Evolutionary conservation across 2,888 invertebrate genomes (phyloP).

Genomic region (Metalampra italica): DNA sequence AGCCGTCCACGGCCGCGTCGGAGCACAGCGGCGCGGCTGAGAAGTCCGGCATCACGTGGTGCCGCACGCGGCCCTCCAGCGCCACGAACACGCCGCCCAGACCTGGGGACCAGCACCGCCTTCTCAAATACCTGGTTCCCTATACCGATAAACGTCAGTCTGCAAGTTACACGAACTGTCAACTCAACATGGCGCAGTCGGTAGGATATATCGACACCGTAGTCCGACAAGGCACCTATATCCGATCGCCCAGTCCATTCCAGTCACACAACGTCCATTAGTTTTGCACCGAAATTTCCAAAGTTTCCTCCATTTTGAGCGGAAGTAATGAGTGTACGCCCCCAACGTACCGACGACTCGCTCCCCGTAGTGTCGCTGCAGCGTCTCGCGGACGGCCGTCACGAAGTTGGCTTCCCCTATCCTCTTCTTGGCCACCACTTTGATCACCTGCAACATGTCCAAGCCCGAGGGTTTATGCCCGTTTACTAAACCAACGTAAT

Average conservation of each 20-base stretch:
- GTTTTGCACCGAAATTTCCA: no score
- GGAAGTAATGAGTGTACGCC: background rate
- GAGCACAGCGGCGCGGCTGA: conserved; percentile 84
- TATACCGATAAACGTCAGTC: no score
- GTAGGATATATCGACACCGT: no score
- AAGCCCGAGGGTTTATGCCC: background rate
- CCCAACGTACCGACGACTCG: conserved; percentile 68
- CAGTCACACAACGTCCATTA: no score
- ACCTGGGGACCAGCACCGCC: conserved; percentile 77
- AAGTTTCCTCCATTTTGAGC: no score
- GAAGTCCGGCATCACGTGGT: conserved; percentile 98
- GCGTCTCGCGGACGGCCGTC: conserved; percentile 85
- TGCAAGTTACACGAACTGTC: no score
- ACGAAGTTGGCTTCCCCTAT: conserved; percentile 88
- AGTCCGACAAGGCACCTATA: no score
- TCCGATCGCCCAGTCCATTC: no score
- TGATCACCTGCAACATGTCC: conserved; percentile 78
- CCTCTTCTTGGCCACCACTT: conserved; percentile 85
- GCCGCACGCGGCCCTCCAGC: conserved; percentile 88
- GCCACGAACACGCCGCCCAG: conserved; percentile 94
- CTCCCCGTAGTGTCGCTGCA: conserved; percentile 82
- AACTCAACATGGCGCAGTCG: no score
- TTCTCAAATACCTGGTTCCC: no score
- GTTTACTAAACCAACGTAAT: background rate
- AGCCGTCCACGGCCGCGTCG: conserved; percentile 87